phyloP scores from a whole-genome alignment of 2,113 vertebrate genomes.

The Glareola pratincola region DNA sequence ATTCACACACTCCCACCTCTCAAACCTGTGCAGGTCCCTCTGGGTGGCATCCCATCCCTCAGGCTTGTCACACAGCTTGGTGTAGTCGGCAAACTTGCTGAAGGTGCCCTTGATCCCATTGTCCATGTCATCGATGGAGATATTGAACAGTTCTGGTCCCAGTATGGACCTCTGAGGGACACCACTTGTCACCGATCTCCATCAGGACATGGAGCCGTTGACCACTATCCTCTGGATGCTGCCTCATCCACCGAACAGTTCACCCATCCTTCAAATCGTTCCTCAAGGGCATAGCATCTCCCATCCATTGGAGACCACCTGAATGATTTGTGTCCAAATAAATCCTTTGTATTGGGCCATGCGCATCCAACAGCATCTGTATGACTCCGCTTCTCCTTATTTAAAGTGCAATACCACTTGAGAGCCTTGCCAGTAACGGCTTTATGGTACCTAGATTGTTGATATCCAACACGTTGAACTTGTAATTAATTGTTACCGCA shows the following conservation, averaged over 20 bases:
- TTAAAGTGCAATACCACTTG: neutral
- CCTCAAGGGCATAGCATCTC: neutral
- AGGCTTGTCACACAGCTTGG: neutral
- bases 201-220: neutral
- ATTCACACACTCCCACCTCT: too few species aligned
- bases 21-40: too few species aligned
- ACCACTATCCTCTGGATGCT: neutral
- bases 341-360: neutral
- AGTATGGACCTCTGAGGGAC: neutral
- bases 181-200: neutral
- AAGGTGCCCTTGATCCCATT: neutral
- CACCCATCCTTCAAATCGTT: neutral
- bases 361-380: neutral
- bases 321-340: neutral
- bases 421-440: neutral
- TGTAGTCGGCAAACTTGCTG: neutral
- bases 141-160: neutral
- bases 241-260: neutral
- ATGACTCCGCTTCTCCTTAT: rapidly evolving
- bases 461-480: neutral
- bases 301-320: neutral
- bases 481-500: neutral
- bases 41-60: too few species aligned
- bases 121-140: neutral
- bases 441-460: neutral